These are phyloP conservation scores for Drosophila melanogaster DNA, from an alignment of 1,140 invertebrate species.

Conservation along the genomic window Release_6_plus_ISO1_MT NT_033777.3:27238001-27238500, in stretches of 20 bases:
- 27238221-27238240: slow-evolving; percentile 1
- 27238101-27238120: slow-evolving; percentile 58
- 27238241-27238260: background rate
- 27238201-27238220: background rate
- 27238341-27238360: too few relatives aligned
- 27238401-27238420: too few relatives aligned
- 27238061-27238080: slow-evolving; percentile 54
- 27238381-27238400: too few relatives aligned
- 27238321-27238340: too few relatives aligned
- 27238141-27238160: slow-evolving; percentile 38
- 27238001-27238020: slow-evolving; percentile 24
- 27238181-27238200: slow-evolving; percentile 4
- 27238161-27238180: slow-evolving; percentile 42
- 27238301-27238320: too few relatives aligned
- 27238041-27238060: slow-evolving; percentile 20
- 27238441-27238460: too few relatives aligned
- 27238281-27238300: background rate
- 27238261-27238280: background rate
- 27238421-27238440: too few relatives aligned
- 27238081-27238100: slow-evolving; percentile 71
- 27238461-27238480: too few relatives aligned
- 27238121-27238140: slow-evolving; percentile 71
- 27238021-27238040: slow-evolving; percentile 24
- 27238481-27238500: background rate
- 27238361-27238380: too few relatives aligned